Evolutionary conservation across 2,113 vertebrate genomes (phyloP), one percentile per base, ranked within the genome.

Genomic region (Tauraco erythrolophus): DNA sequence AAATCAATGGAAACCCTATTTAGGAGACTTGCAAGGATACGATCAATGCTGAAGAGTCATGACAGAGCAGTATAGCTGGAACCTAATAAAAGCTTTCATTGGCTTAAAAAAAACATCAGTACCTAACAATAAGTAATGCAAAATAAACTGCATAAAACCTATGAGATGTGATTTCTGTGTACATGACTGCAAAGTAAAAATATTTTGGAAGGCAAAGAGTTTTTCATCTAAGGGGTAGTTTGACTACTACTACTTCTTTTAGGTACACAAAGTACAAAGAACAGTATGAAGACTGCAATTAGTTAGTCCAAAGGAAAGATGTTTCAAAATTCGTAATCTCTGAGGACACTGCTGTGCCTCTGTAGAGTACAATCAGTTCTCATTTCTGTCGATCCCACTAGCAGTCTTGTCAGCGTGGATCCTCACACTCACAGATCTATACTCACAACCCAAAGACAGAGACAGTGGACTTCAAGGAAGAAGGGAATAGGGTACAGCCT

Each of bases 1-100:
- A 88, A 96, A 96, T 96, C 82, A 93, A 86, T 93, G 62, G 50
- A 71, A 95, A 94, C 50, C 46, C 41, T 50, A 24, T 95, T 89
- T 90, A 90, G 56, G 43, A 77, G 43, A 65, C 51, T 66, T 60
- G 25, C 30, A 85, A 83, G 50, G 62, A 62, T 79, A 68, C 0
- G 1, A 64, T 72, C 79, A 86, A 62, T 86, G 64, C 54, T 71
- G 71, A 91, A 65, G n/a, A 80, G 31, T 78, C 79, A 84, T 35
- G 24, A 93, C 22, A 68, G 19, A 85, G 79, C 22, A 35, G 27
- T 58, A 74, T 17, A 78, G 10, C 14, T 77, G 27, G 23, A 88
- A 53, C 25, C 21, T 71, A 83, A 41, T 2, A 60, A 91, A 68
- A 31, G 7, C 22, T 79, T 85, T n/a, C 33, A 80, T 8, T 60